Base-by-base conservation (phyloP, 2,113 vertebrate species). In the Ceratotherium simum region DNA sequence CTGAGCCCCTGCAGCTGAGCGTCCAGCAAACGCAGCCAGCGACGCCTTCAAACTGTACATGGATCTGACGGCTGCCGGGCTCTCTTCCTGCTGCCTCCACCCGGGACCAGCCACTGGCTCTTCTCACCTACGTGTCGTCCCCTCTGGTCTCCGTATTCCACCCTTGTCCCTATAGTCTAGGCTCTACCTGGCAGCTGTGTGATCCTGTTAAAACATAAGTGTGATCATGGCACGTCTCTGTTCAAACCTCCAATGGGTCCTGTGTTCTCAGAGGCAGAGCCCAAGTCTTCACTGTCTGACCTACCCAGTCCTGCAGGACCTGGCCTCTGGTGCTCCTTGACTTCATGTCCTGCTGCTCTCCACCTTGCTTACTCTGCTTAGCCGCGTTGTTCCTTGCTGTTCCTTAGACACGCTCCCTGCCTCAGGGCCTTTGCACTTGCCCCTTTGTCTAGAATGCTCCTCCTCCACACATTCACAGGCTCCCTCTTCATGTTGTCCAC, bases 21-120 rank as follows among this genome's bases (percentile, higher is more conserved):
- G 39, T 3, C 23, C 9, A 23, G 79, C 58, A 62, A 25, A 70
- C 3, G 20, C 1, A 1, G 20, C 31, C 16, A 70, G 46, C 54
- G 51, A 46, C 39, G 62, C 46, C 23, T 70, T 56, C 67, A 69
- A 69, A 54, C 21, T 4, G 8, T 2, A 21, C 48, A 58, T 36
- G 36, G 6, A 21, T 56, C 78, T 36, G 20, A 67, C 21, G 14
- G 51, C 51, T 3, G 2, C 64, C 72, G 12, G 10, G 0, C 23
- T 1, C 60, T 48, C n/a, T 6, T 6, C n/a, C 69, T 4, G 1
- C n/a, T 4, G n/a, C 48, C 10, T 8, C 17, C 33, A 23, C 3
- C 54, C 60, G 76, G 60, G 48, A 5, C 48, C 29, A 64, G 54
- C 70, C 70, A 12, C n/a, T 6, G 25, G 70, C n/a, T 36, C 62